These are phyloP conservation scores for Eucera pruinosa DNA, from an alignment of 2,888 invertebrate genomes.

Conservation along the genomic window DNA sequence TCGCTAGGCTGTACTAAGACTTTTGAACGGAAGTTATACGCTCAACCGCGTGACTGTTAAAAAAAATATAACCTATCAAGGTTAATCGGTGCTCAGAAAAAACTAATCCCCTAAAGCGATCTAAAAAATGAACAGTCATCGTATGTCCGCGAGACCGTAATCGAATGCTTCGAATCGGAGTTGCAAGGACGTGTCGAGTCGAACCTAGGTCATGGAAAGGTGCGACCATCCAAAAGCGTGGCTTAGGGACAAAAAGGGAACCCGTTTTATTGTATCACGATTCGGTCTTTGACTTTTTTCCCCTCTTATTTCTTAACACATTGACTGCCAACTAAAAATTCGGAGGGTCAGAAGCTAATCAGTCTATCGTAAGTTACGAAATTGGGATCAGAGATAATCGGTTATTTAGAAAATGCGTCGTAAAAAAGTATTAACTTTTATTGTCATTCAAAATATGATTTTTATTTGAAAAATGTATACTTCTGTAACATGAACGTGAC, in stretches of 20 bases:
- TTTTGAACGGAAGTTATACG: too few species aligned
- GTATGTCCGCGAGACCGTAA: neutral
- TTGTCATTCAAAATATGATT: too few species aligned
- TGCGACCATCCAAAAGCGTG: conserved; percentile 42
- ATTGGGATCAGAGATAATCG: too few species aligned
- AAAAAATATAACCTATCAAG: neutral
- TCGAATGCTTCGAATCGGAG: conserved; percentile 11
- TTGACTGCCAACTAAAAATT: too few species aligned
- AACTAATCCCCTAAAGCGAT: neutral
- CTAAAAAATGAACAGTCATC: conserved; percentile 2
- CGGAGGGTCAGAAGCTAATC: too few species aligned
- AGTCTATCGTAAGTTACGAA: too few species aligned
- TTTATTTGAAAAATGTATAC: too few species aligned
- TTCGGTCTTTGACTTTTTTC: neutral
- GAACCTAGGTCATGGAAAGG: conserved; percentile 46
- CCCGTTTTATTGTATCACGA: conserved; percentile 33
- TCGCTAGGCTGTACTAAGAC: too few species aligned
- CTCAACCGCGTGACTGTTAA: neutral
- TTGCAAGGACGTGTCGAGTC: conserved; percentile 38
- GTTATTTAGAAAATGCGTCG: too few species aligned
- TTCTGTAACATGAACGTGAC: too few species aligned
- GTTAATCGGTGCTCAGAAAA: neutral
- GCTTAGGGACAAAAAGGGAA: conserved; percentile 50
- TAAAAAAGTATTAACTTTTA: too few species aligned
- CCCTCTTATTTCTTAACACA: neutral